Percentiles rank a stretch among this genome's conserved stretches.
Evolutionary conservation across 1,140 invertebrate genomes (phyloP).

Genomic region (Drosophila mayri): DNA sequence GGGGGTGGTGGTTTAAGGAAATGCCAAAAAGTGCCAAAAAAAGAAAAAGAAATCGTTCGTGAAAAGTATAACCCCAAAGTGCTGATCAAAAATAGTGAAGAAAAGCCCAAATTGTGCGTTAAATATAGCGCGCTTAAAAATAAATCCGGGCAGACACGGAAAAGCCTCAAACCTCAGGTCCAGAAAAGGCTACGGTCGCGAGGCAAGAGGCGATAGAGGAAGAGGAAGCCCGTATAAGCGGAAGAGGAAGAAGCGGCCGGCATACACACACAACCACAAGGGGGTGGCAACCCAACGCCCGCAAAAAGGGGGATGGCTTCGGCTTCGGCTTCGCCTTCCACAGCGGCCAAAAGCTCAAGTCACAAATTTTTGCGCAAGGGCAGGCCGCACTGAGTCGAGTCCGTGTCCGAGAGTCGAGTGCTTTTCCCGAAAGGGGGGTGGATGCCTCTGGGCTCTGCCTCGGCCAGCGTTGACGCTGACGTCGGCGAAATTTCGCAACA

Average conservation of each 20-base stretch:
- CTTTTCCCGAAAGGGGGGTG: slow-evolving; percentile 49
- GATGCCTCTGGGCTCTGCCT: slow-evolving; percentile 3
- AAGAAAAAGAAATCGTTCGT: slow-evolving; percentile 10
- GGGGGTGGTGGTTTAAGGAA: slow-evolving; percentile 25
- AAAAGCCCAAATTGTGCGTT: slow-evolving; percentile 18
- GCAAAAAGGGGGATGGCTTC: slow-evolving; percentile 15
- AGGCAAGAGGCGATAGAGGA: slow-evolving; percentile 20
- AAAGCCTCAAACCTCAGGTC: slow-evolving; percentile 67
- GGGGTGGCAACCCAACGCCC: slow-evolving; percentile 15
- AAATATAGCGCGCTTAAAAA: slow-evolving; percentile 73
- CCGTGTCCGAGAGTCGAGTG: slow-evolving; percentile 46
- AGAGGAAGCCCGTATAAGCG: slow-evolving; percentile 43
- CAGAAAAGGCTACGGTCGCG: slow-evolving; percentile 17
- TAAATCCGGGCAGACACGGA: slow-evolving; percentile 75
- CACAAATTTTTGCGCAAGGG: slow-evolving; percentile 80
- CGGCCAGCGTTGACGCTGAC: slow-evolving; percentile 11
- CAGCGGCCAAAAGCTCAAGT: slow-evolving; percentile 70
- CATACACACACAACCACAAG: slow-evolving; percentile 67
- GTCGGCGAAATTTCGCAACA: slow-evolving; percentile 77
- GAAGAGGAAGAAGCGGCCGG: slow-evolving; percentile 65
- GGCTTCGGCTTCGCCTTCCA: slow-evolving; percentile 2
- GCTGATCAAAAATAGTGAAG: slow-evolving; percentile 11
- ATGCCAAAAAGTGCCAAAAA: slow-evolving; percentile 5
- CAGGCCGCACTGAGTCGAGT: slow-evolving; percentile 48
- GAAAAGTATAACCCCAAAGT: slow-evolving; percentile 3